Evolutionary conservation across 2,113 vertebrate genomes (phyloP).

Genomic region (Chionomys nivalis): DNA sequence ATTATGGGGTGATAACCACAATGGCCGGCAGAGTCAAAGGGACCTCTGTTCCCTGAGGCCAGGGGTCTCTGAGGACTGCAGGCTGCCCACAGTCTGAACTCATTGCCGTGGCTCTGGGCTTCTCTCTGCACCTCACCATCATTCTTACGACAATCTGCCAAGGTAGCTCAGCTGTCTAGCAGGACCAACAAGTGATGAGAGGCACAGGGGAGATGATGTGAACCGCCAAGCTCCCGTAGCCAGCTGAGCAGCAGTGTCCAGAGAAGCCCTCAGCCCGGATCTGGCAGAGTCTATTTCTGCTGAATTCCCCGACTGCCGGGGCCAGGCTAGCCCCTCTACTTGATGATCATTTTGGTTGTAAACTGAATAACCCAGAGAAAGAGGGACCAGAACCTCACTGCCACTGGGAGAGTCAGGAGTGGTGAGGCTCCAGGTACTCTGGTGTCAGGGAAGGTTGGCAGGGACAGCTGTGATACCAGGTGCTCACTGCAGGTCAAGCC

Average conservation of each 20-base stretch:
- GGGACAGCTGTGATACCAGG: background rate
- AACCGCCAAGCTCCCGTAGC: background rate
- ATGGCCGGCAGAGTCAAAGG: constrained; percentile 78
- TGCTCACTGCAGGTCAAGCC: background rate
- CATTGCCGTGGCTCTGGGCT: constrained; percentile 10
- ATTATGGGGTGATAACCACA: constrained; percentile 81
- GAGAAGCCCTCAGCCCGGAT: background rate
- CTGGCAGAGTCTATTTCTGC: background rate
- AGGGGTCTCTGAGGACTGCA: background rate
- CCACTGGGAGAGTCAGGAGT: background rate
- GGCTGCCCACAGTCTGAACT: constrained; percentile 33
- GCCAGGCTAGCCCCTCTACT: background rate
- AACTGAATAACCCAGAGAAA: background rate
- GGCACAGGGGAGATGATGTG: background rate
- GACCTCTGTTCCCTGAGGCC: constrained; percentile 81
- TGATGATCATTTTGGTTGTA: background rate
- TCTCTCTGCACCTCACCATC: constrained; percentile 15
- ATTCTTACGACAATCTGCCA: constrained; percentile 21
- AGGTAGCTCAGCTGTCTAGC: background rate
- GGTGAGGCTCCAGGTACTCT: background rate
- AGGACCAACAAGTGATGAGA: no score
- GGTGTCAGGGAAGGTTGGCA: background rate
- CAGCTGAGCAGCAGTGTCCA: background rate
- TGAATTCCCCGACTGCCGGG: background rate
- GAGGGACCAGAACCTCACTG: no score